Percentiles rank a stretch among this genome's conserved stretches.
These are phyloP conservation scores for Sebastes itinus DNA, from an alignment of 2,797 vertebrate species.

Conservation along the genomic window DNA sequence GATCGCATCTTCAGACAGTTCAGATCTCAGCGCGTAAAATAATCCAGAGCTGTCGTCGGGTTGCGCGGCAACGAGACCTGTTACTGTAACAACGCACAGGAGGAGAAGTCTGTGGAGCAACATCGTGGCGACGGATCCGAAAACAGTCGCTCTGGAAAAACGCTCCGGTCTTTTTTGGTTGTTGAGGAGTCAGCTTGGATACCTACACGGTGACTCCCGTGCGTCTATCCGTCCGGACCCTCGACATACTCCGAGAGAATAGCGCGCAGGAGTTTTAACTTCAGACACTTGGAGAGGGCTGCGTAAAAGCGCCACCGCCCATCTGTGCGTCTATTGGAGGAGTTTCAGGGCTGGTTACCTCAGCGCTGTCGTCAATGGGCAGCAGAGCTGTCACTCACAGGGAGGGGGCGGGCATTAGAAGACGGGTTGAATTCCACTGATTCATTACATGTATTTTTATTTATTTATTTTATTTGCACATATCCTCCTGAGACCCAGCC, in stretches of 20 bases:
- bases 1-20: constrained; percentile 84
- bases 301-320: constrained; percentile 73
- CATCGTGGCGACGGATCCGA: constrained; percentile 52
- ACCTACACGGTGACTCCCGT: constrained; percentile 24
- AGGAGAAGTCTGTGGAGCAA: constrained; percentile 68
- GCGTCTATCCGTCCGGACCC: constrained; percentile 15
- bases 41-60: constrained; percentile 74
- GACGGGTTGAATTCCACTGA: neutral
- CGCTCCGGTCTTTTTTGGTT: neutral
- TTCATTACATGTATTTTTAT: neutral
- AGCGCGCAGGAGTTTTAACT: constrained; percentile 82
- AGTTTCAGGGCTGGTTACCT: constrained; percentile 41
- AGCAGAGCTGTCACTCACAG: constrained; percentile 45
- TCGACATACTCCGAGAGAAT: constrained; percentile 64
- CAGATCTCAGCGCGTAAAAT: constrained; percentile 81
- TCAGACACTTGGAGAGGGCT: constrained; percentile 68
- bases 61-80: constrained; percentile 58
- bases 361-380: constrained; percentile 36
- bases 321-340: constrained; percentile 66
- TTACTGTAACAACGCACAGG: constrained; percentile 59
- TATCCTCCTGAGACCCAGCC: too few relatives aligned
- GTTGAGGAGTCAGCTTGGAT: constrained; percentile 37
- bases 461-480: too few relatives aligned
- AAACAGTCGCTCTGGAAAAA: constrained; percentile 4
- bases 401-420: constrained; percentile 18